phyloP scores from a whole-genome alignment of 1,140 invertebrate genomes.

The Cydia amplana region DNA sequence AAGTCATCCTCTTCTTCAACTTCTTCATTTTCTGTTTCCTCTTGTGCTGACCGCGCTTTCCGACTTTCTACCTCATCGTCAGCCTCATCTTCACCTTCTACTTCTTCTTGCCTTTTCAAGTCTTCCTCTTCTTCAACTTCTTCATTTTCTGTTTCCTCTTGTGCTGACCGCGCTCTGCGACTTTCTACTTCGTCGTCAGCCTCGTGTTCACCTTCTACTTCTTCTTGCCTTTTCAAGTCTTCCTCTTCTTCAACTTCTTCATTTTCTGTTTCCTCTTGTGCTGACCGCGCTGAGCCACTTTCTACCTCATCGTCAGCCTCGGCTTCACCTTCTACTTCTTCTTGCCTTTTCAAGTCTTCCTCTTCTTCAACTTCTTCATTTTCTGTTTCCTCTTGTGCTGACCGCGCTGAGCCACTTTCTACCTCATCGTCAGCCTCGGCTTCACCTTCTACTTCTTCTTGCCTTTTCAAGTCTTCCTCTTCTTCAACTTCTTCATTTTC shows the following conservation, averaged over 20 bases:
- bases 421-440: no score
- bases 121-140: constrained; percentile 13
- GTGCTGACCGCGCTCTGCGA: background rate
- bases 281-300: background rate
- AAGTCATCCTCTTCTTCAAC: background rate
- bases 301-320: background rate
- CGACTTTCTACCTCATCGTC: constrained; percentile 31
- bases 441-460: no score
- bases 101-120: constrained; percentile 1
- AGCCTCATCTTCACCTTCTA: background rate
- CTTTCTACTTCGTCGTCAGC: constrained; percentile 16
- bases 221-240: constrained; percentile 3
- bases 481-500: no score
- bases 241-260: background rate
- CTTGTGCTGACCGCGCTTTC: constrained; percentile 13
- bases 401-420: no score
- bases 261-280: background rate
- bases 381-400: no score
- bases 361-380: no score
- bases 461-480: no score
- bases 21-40: constrained; percentile 25
- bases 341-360: no score
- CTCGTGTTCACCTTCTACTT: background rate
- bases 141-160: background rate
- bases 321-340: no score